Percentiles rank a stretch among this genome's conserved stretches.
These are phyloP conservation scores for Lasioglossum oenotherae DNA, from an alignment of 2,888 invertebrate species.

Conservation along the genomic window DNA sequence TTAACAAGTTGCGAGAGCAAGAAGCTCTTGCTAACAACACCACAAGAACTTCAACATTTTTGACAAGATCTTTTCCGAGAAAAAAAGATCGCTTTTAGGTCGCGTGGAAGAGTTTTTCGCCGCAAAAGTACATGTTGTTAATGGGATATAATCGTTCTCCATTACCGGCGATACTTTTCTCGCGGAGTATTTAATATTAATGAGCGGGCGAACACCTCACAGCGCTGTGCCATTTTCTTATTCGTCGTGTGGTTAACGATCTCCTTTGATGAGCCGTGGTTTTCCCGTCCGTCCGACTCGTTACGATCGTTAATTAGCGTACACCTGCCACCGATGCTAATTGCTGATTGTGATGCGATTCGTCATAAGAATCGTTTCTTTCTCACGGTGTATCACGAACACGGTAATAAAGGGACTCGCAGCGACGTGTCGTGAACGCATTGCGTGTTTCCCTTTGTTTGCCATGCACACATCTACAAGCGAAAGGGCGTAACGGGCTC, in stretches of 20 bases:
- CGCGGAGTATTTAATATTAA: conserved; percentile 32
- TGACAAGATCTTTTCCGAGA: no score
- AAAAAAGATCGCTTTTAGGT: neutral
- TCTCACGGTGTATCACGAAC: conserved; percentile 47
- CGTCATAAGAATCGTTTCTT: conserved; percentile 52
- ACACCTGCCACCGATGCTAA: conserved; percentile 51
- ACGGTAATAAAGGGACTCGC: conserved; percentile 9
- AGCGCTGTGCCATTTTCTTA: conserved; percentile 34
- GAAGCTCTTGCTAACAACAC: neutral
- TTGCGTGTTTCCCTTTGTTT: neutral
- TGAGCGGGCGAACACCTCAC: conserved; percentile 21
- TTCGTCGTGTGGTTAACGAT: conserved; percentile 28
- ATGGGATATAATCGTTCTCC: conserved; percentile 13
- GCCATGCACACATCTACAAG: neutral
- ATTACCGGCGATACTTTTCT: conserved; percentile 1
- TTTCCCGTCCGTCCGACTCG: conserved; percentile 28
- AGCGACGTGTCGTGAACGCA: neutral
- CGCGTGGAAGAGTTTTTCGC: neutral
- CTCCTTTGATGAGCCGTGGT: conserved; percentile 26
- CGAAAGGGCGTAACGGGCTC: neutral
- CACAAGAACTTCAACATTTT: neutral
- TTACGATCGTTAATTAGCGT: conserved; percentile 60
- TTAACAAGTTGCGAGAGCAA: neutral
- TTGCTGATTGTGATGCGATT: conserved; percentile 60
- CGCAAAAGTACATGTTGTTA: conserved; percentile 2